Conservation (phyloP, 1,140 invertebrate genomes). For the Reticulitermes speratus region DNA sequence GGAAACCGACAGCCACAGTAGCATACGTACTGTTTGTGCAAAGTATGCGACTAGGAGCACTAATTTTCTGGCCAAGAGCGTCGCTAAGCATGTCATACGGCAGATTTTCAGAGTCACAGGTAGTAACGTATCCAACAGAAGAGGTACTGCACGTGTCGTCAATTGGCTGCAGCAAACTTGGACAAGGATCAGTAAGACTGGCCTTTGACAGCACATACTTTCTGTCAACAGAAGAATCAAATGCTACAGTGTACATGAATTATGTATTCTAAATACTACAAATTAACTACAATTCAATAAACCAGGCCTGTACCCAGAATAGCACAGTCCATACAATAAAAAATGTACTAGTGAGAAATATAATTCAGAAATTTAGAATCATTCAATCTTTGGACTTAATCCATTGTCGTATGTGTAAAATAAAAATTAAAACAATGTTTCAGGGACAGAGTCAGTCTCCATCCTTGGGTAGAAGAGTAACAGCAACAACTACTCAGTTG, state of each 20-base stretch:
- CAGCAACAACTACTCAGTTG: too few relatives aligned
- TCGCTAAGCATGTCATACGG: slow-evolving; percentile 38
- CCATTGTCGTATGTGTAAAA: too few relatives aligned
- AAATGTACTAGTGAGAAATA: not conserved
- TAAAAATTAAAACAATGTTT: too few relatives aligned
- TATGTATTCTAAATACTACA: too few relatives aligned
- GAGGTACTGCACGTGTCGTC: slow-evolving; percentile 37
- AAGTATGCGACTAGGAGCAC: slow-evolving; percentile 53
- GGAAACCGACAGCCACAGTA: slow-evolving; percentile 55
- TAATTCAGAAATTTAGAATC: too few relatives aligned
- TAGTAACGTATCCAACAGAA: slow-evolving; percentile 40
- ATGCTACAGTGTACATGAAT: too few relatives aligned
- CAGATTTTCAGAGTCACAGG: slow-evolving; percentile 32
- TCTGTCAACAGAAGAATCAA: slow-evolving; percentile 29
- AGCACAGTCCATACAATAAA: not conserved
- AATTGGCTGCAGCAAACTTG: slow-evolving; percentile 46
- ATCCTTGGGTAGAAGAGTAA: too few relatives aligned
- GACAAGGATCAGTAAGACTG: slow-evolving; percentile 39
- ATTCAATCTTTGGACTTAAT: too few relatives aligned
- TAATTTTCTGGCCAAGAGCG: slow-evolving; percentile 47
- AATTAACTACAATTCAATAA: too few relatives aligned
- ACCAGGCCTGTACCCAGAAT: too few relatives aligned
- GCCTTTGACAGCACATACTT: slow-evolving; percentile 46
- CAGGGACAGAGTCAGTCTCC: too few relatives aligned
- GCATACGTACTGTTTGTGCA: slow-evolving; percentile 49